A percentile compares a stretch with the other conserved stretches of the same genome.
These are phyloP conservation scores for Oceanodroma leucorhoa DNA, from an alignment of 2,797 vertebrate species.

Conservation along the genomic window DNA sequence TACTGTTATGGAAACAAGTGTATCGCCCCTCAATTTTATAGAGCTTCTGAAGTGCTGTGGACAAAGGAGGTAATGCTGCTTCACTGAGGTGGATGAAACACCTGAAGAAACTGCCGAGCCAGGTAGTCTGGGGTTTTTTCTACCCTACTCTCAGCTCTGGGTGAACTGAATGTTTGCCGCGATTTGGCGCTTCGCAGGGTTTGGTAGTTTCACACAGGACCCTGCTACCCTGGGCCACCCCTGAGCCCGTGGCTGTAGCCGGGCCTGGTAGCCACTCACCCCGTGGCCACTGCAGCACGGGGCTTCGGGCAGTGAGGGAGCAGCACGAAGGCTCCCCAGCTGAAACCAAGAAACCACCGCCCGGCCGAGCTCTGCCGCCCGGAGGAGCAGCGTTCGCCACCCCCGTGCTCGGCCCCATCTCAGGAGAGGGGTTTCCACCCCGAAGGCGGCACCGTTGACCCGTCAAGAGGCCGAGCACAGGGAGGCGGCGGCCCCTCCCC, in stretches of 20 bases:
- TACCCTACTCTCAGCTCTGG: not conserved
- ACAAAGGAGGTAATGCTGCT: not conserved
- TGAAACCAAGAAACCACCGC: rapidly evolving
- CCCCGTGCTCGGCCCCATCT: not conserved
- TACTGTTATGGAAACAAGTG: rapidly evolving
- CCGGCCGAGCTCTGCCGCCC: not conserved
- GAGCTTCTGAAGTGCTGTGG: not conserved
- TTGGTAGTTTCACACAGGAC: rapidly evolving
- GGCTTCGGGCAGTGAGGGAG: not conserved
- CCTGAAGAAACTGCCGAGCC: rapidly evolving
- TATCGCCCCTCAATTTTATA: rapidly evolving
- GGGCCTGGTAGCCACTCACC: too few species aligned
- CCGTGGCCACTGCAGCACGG: rapidly evolving
- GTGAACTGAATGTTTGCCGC: rapidly evolving
- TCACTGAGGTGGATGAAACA: not conserved
- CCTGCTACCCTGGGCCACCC: rapidly evolving
- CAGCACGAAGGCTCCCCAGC: not conserved
- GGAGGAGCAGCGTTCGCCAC: rapidly evolving
- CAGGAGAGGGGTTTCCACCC: rapidly evolving
- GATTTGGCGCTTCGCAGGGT: too few species aligned
- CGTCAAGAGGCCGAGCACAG: rapidly evolving
- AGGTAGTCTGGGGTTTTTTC: rapidly evolving
- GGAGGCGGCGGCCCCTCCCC: rapidly evolving
- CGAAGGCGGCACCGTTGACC: rapidly evolving
- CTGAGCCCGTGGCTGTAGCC: rapidly evolving